These are phyloP conservation scores for Diadegma fenestrale DNA, from an alignment of 2,888 invertebrate genomes.

Conservation along the genomic window DNA sequence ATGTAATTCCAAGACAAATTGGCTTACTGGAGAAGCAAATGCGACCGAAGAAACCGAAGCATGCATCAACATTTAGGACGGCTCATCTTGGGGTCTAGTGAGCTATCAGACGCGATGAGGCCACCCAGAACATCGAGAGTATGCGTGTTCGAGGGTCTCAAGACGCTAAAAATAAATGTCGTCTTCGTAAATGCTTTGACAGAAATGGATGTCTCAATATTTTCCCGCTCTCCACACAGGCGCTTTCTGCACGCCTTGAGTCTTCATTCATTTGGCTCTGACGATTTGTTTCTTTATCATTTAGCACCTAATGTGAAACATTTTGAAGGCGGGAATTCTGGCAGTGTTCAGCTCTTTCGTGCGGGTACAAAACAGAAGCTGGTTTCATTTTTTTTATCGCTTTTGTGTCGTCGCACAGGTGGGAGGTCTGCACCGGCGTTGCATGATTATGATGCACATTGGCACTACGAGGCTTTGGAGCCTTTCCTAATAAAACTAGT, in stretches of 20 bases:
- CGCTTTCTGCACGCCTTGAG: neutral
- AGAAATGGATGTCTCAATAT: conserved; percentile 21
- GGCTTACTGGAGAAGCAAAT: conserved; percentile 74
- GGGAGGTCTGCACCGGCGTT: neutral
- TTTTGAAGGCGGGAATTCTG: conserved; percentile 19
- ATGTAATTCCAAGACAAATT: conserved; percentile 78
- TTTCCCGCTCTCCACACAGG: conserved; percentile 8
- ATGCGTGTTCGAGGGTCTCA: conserved; percentile 42
- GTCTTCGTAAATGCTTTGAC: conserved; percentile 39
- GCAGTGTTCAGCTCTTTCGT: neutral
- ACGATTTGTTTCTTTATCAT: conserved; percentile 39
- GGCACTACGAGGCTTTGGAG: neutral
- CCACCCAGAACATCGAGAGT: conserved; percentile 74
- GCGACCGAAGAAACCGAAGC: conserved; percentile 25
- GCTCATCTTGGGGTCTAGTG: conserved; percentile 47
- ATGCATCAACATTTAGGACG: conserved; percentile 42
- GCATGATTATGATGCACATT: neutral
- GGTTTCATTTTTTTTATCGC: neutral
- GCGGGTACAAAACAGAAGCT: conserved; percentile 19
- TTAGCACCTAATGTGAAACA: conserved; percentile 51
- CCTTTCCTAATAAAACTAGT: neutral
- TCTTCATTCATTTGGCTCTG: conserved; percentile 19
- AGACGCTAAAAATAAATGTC: conserved; percentile 66
- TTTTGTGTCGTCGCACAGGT: neutral
- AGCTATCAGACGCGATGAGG: conserved; percentile 64